Evolutionary conservation across 2,797 vertebrate genomes (phyloP).

Genomic region (Notoglanidium macrostoma): DNA sequence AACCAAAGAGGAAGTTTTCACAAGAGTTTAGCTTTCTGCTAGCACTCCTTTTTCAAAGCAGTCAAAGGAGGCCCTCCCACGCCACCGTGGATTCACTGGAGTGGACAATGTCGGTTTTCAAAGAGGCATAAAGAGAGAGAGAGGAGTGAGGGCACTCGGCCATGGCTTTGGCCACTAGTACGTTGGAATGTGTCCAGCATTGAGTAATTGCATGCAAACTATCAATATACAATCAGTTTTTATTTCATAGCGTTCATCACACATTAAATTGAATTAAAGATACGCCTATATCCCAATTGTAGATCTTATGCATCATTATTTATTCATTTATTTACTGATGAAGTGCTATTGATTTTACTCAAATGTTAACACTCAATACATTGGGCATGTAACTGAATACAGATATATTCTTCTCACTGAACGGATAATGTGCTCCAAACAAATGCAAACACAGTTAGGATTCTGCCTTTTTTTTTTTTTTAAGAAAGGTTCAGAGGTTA

Average conservation of each 20-base stretch:
- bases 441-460: background rate
- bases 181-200: background rate
- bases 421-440: background rate
- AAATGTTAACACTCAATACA: background rate
- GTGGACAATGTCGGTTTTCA: conserved; percentile 56
- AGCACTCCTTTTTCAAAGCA: conserved; percentile 47
- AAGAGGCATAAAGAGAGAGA: conserved; percentile 44
- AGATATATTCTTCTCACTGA: background rate
- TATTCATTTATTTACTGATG: background rate
- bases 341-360: background rate
- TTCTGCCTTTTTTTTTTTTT: background rate
- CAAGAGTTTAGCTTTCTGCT: conserved; percentile 64
- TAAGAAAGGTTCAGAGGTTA: background rate
- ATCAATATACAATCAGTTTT: background rate
- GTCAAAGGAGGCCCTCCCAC: conserved; percentile 48
- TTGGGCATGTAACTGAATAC: background rate
- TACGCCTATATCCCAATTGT: background rate
- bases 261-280: background rate
- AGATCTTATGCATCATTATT: background rate
- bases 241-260: background rate
- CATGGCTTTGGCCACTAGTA: conserved; percentile 25
- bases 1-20: conserved; percentile 79
- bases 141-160: conserved; percentile 27
- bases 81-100: conserved; percentile 55
- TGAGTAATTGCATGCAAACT: conserved; percentile 18